A percentile compares a stretch with the other conserved stretches of the same genome.
These are phyloP conservation scores for Cotesia chilonis DNA, from an alignment of 1,140 invertebrate species.

Conservation along the genomic window DNA sequence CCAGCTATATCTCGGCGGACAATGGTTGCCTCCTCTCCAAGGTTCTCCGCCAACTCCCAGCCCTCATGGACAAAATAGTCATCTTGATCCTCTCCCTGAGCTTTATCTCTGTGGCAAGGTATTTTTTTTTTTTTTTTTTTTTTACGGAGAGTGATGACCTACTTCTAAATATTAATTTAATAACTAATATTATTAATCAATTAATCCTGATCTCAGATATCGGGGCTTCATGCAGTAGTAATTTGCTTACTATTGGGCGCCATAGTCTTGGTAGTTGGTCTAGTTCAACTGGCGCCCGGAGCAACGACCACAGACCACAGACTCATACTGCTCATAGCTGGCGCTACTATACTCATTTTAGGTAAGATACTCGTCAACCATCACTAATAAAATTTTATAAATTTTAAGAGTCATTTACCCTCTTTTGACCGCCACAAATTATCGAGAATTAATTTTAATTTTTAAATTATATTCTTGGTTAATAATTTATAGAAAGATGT, in stretches of 20 bases:
- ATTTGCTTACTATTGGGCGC: conserved; percentile 78
- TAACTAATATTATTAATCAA: background rate
- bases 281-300: conserved; percentile 82
- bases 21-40: conserved; percentile 69
- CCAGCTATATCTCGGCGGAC: conserved; percentile 73
- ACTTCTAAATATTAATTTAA: background rate
- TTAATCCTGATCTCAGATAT: conserved; percentile 66
- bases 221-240: conserved; percentile 78
- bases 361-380: conserved; percentile 45
- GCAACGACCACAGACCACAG: conserved; percentile 80
- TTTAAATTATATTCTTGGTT: background rate
- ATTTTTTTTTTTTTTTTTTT: conserved; percentile 21
- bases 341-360: conserved; percentile 65
- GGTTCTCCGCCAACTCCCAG: conserved; percentile 69
- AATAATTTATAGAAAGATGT: no score
- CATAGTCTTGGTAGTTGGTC: conserved; percentile 79
- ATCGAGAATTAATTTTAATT: background rate
- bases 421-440: no score
- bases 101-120: conserved; percentile 79
- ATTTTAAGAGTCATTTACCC: no score
- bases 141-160: background rate
- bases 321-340: conserved; percentile 74
- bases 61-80: conserved; percentile 67
- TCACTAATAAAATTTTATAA: background rate
- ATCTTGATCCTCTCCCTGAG: conserved; percentile 69